phyloP scores from a whole-genome alignment of 2,797 vertebrate genomes.

The Spheniscus humboldti region DNA sequence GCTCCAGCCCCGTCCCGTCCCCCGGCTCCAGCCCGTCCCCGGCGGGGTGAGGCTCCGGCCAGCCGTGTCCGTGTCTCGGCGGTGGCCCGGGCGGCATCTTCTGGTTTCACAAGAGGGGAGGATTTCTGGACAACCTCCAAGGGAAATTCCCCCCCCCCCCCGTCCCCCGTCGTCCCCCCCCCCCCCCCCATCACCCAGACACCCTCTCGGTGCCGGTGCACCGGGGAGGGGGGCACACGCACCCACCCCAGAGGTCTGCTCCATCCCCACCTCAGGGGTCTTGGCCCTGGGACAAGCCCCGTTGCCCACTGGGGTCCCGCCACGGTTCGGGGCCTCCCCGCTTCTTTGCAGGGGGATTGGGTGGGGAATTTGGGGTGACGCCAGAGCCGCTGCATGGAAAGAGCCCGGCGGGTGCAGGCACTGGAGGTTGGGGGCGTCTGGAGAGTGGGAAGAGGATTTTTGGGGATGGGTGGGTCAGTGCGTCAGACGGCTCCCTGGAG shows the following conservation, averaged over 20 bases:
- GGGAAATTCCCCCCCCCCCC: slow-evolving; percentile 17
- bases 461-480: slow-evolving; percentile 22
- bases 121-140: slow-evolving; percentile 20
- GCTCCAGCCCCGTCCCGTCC: background rate
- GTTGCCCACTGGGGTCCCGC: background rate
- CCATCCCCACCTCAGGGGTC: background rate
- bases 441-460: background rate
- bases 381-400: slow-evolving; percentile 18
- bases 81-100: slow-evolving; percentile 36
- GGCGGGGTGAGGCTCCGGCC: slow-evolving; percentile 33
- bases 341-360: background rate
- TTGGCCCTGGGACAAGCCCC: background rate
- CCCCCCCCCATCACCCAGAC: background rate
- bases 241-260: background rate
- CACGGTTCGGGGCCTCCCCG: background rate
- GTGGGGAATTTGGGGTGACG: slow-evolving; percentile 12
- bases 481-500: background rate
- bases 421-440: background rate
- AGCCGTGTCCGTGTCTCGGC: slow-evolving; percentile 6
- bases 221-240: background rate
- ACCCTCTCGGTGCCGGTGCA: background rate
- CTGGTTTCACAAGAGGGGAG: slow-evolving; percentile 47
- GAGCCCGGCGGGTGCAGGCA: slow-evolving; percentile 28
- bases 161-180: too few relatives aligned
- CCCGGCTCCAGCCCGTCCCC: background rate